Conservation (phyloP, 2,888 invertebrate species). For the Tetranychus piercei region DNA sequence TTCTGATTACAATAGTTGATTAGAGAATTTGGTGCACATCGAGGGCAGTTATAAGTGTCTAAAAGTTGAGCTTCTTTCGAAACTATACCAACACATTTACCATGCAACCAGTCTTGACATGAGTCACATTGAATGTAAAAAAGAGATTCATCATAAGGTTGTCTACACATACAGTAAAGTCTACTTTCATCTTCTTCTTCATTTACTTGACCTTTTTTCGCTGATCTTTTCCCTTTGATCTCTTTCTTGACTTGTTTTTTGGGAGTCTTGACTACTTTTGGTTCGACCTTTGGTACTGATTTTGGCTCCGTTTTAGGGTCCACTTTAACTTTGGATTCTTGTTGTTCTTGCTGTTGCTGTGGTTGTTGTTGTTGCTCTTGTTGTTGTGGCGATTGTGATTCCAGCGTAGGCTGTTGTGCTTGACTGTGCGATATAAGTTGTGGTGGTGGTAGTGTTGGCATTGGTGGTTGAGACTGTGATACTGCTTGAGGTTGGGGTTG, state of each 20-base stretch:
- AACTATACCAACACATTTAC: constrained; percentile 81
- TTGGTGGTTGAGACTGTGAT: not conserved
- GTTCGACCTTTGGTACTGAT: not conserved
- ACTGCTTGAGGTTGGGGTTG: not conserved
- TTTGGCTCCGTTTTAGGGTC: not conserved
- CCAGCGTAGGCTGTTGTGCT: not conserved
- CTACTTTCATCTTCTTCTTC: constrained; percentile 41
- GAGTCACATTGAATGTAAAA: constrained; percentile 98
- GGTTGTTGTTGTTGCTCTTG: not conserved
- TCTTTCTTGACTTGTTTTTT: constrained; percentile 18
- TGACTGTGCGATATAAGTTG: not conserved
- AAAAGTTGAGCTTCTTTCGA: constrained; percentile 84
- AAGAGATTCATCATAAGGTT: constrained; percentile 94
- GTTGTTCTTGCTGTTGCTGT: not conserved
- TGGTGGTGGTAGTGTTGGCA: not conserved
- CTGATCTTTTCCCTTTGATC: constrained; percentile 3
- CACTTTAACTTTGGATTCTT: not conserved
- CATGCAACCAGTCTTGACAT: constrained; percentile 99
- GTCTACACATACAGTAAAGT: constrained; percentile 82
- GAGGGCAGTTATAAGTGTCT: constrained; percentile 88
- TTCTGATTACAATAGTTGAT: constrained; percentile 75
- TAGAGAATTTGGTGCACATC: constrained; percentile 72
- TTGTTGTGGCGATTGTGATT: not conserved
- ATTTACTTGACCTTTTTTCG: constrained; percentile 7
- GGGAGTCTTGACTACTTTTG: constrained; percentile 1